Percentiles rank a stretch among this genome's conserved stretches.
Conservation (phyloP, 2,888 invertebrate species). For the Cosmia pyralina region DNA sequence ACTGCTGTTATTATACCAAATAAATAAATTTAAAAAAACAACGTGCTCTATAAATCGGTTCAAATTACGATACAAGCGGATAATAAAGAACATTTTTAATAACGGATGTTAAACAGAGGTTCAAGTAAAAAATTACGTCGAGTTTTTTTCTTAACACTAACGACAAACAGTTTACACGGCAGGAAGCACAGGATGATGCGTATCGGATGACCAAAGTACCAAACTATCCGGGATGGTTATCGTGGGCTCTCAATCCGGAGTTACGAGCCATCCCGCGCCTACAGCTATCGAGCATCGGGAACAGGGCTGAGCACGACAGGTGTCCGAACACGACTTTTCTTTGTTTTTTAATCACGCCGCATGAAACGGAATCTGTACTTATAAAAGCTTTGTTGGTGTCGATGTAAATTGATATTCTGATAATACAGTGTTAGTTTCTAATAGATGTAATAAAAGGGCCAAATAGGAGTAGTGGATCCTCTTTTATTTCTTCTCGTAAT, state of each 20-base stretch:
- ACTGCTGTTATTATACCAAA: too few relatives aligned
- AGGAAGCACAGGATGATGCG: conserved; percentile 75
- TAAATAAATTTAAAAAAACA: too few relatives aligned
- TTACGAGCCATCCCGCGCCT: conserved; percentile 75
- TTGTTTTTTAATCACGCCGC: conserved; percentile 53
- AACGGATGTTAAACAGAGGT: conserved; percentile 56
- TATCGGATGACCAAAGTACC: conserved; percentile 78
- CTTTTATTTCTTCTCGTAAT: conserved; percentile 23
- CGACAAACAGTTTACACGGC: conserved; percentile 65
- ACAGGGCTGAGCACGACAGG: conserved; percentile 56
- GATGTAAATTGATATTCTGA: conserved; percentile 52
- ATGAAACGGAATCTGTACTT: conserved; percentile 23
- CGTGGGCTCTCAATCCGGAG: conserved; percentile 73
- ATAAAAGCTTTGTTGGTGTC: conserved; percentile 49
- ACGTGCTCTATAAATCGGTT: conserved; percentile 26
- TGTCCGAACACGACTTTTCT: conserved; percentile 42
- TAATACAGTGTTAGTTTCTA: conserved; percentile 49
- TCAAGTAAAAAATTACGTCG: conserved; percentile 25
- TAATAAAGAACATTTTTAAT: conserved; percentile 60
- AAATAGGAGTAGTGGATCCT: conserved; percentile 25
- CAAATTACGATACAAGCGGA: conserved; percentile 37
- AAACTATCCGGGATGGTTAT: conserved; percentile 76
- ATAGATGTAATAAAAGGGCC: conserved; percentile 41
- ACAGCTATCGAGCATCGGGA: conserved; percentile 73
- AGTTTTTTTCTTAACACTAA: conserved; percentile 52